Percentiles rank a stretch among this genome's conserved stretches.
Conservation (phyloP, 2,888 invertebrate species). For the Oscheius onirici region DNA sequence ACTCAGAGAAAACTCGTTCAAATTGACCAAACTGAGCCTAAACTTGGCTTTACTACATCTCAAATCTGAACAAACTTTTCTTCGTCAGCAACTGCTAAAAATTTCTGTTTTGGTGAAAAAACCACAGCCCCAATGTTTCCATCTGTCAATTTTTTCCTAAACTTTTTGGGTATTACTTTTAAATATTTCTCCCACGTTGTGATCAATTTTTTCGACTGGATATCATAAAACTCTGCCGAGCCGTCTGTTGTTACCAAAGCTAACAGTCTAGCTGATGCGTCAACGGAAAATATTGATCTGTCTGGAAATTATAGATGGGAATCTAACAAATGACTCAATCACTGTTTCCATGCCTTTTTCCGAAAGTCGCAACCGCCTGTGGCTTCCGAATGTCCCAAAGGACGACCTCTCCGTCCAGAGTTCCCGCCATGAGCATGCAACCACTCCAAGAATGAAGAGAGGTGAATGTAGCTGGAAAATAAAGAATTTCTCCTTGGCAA, state of each 20-base stretch:
- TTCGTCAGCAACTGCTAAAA: not conserved
- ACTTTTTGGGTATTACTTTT: too few relatives aligned
- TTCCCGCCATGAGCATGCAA: slow-evolving; percentile 24
- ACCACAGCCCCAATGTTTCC: not conserved
- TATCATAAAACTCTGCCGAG: slow-evolving; percentile 3
- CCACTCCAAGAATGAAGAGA: slow-evolving; percentile 22
- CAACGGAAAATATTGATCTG: slow-evolving; percentile 10
- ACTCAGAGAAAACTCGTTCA: slow-evolving; percentile 10
- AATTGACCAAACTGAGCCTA: not conserved
- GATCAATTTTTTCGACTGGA: slow-evolving; percentile 14
- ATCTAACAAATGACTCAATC: not conserved
- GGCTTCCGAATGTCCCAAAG: slow-evolving; percentile 24
- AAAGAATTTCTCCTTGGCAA: not conserved
- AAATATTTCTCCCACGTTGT: not conserved
- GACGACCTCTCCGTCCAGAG: slow-evolving; percentile 5
- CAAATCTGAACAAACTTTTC: not conserved
- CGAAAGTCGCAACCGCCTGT: slow-evolving; percentile 8
- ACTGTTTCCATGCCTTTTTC: not conserved
- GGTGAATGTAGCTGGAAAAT: slow-evolving; percentile 10
- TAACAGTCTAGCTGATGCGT: not conserved
- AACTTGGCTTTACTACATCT: not conserved
- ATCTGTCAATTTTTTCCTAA: slow-evolving; percentile 13
- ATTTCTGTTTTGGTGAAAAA: slow-evolving; percentile 13
- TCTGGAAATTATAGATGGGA: not conserved
- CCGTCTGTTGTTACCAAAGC: not conserved